These are phyloP conservation scores for Ceramica pisi DNA, from an alignment of 2,888 invertebrate species.

Conservation along the genomic window DNA sequence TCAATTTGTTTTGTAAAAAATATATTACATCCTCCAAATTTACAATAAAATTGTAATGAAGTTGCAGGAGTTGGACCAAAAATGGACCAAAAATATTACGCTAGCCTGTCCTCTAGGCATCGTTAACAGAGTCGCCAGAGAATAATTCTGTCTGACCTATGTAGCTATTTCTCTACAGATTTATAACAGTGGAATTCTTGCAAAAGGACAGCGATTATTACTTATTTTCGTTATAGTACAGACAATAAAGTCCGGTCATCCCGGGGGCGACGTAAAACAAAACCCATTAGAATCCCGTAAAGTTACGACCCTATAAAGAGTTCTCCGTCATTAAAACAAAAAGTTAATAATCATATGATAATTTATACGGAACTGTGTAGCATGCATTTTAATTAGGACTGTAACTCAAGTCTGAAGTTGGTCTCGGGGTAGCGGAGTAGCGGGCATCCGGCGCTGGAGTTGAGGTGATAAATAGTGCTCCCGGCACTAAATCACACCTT, in stretches of 20 bases:
- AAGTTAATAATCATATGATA: conserved; percentile 71
- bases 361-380: conserved; percentile 66
- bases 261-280: conserved; percentile 63
- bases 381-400: conserved; percentile 73
- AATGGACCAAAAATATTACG: conserved; percentile 34
- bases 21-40: conserved; percentile 28
- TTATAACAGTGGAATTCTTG: conserved; percentile 57
- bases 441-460: conserved; percentile 64
- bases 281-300: conserved; percentile 68
- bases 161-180: conserved; percentile 60
- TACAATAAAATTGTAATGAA: conserved; percentile 35
- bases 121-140: conserved; percentile 61
- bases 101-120: conserved; percentile 39
- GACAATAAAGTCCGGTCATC: conserved; percentile 63
- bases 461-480: conserved; percentile 73
- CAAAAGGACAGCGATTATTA: conserved; percentile 62
- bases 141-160: conserved; percentile 57
- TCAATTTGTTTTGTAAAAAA: conserved; percentile 40
- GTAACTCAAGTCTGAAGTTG: conserved; percentile 69
- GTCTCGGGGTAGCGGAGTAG: conserved; percentile 32
- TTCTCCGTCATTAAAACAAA: conserved; percentile 67
- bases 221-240: conserved; percentile 60
- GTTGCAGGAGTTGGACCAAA: conserved; percentile 13
- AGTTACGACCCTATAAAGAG: conserved; percentile 69
- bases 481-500: conserved; percentile 77